These are phyloP conservation scores for Paracentrotus lividus DNA, from an alignment of 53 echinoderm and acorn worm species.

Conservation along the genomic window DNA sequence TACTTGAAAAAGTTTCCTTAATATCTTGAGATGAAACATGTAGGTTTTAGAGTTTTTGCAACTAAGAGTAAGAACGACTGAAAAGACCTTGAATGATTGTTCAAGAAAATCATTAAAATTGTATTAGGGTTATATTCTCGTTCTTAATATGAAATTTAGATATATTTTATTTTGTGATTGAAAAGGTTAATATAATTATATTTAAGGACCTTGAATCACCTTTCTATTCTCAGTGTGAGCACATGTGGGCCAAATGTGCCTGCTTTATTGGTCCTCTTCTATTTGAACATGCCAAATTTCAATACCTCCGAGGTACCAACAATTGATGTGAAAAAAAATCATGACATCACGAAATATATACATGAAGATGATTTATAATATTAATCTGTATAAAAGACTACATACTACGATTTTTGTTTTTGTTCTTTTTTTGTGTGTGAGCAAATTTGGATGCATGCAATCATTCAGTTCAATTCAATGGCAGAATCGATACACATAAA, in stretches of 20 bases:
- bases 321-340: neutral
- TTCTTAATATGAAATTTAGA: slow-evolving; percentile 42
- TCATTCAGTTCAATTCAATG: too few species aligned
- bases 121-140: neutral
- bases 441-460: too few species aligned
- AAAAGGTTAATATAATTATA: slow-evolving; percentile 21
- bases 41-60: neutral
- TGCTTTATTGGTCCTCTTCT: neutral
- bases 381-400: too few species aligned
- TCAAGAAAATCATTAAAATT: neutral
- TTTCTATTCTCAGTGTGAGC: slow-evolving; percentile 9
- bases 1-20: neutral
- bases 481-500: too few species aligned
- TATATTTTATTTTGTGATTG: neutral
- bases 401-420: too few species aligned
- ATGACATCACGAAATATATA: too few species aligned
- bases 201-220: neutral
- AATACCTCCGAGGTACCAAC: neutral
- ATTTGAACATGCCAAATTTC: neutral
- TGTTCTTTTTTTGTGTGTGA: too few species aligned
- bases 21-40: neutral
- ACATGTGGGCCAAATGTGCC: neutral
- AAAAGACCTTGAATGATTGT: neutral
- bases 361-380: too few species aligned
- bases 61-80: neutral